Evolutionary conservation across 2,113 vertebrate species (phyloP), one percentile per base, ranked within the genome.

Genomic region (Microtus ochrogaster): DNA sequence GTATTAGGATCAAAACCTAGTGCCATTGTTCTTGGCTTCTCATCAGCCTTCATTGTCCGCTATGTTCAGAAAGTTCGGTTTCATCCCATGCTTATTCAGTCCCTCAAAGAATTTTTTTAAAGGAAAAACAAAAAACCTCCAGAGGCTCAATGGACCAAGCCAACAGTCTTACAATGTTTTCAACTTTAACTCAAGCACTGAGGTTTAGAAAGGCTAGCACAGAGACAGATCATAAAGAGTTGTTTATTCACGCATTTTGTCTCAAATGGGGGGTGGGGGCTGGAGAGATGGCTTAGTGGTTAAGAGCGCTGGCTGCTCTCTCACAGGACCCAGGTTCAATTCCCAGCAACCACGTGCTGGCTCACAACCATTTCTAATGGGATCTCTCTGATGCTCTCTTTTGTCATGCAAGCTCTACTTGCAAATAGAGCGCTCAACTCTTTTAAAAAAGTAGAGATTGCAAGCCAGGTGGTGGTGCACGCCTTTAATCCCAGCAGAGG

Each of bases 91-190:
- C 47, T 49, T 10, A 49, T 49, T 11, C 10, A 49, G 47, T 49
- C 47, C 8, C 47, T 70, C 55, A 93, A 93, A 87, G 41, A 95
- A 83, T 83, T 94, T 85, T 47, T 39, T 61, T n/a, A 79, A 79
- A 55, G 19, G 36, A 36, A 39, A 74, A 41, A 74, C 76, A 49
- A 55, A 33, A 84, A 66, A 49, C 30, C 65, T 87, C 93, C 30
- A 11, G 81, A 90, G 21, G 24, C 91, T 96, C 81, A 39, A n/a
- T 30, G 86, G 84, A 61, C 76, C 90, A 89, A 94, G 65, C 24
- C 24, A 95, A 78, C 3, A 36, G 90, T 70, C 55, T 93, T 93
- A 93, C 17, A 93, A 87, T 88, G 95, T 94, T 87, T 95, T 95
- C 65, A 96, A 55, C 63, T 89, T 97, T 89, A 83, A 65, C 89